A percentile compares a stretch with the other conserved stretches of the same genome.
These are phyloP conservation scores for Plectrocnemia conspersa DNA, from an alignment of 1,140 invertebrate genomes.

Conservation along the genomic window DNA sequence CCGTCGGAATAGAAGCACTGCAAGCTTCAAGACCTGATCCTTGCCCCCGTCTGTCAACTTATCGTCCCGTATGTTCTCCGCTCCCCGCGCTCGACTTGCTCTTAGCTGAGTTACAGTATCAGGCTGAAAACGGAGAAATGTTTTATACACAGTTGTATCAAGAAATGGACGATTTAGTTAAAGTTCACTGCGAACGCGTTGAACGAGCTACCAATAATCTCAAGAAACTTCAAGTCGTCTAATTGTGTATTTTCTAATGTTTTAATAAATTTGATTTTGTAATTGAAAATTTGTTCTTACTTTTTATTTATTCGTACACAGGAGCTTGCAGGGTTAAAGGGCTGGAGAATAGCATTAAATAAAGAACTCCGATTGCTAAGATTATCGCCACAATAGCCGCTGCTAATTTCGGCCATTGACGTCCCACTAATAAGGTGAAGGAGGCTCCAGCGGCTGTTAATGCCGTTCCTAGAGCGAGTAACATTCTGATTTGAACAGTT, in stretches of 20 bases:
- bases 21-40: constrained; percentile 26
- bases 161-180: constrained; percentile 42
- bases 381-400: constrained; percentile 12
- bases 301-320: constrained; percentile 18
- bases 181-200: constrained; percentile 44
- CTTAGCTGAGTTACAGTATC: constrained; percentile 39
- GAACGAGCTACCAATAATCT: constrained; percentile 40
- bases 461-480: constrained; percentile 8
- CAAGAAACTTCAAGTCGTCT: constrained; percentile 17
- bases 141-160: constrained; percentile 41
- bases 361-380: constrained; percentile 4
- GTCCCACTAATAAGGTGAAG: constrained; percentile 10
- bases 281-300: not conserved
- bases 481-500: too few relatives aligned
- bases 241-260: constrained; percentile 2
- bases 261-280: constrained; percentile 7
- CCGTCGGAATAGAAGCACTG: constrained; percentile 38
- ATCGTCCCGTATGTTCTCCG: constrained; percentile 35
- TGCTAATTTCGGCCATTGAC: constrained; percentile 15
- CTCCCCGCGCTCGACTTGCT: constrained; percentile 42
- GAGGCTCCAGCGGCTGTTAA: constrained; percentile 9
- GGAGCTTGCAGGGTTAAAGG: not conserved
- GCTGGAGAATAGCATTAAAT: constrained; percentile 13
- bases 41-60: constrained; percentile 33
- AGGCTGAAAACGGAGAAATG: constrained; percentile 32